A percentile compares a stretch with the other conserved stretches of the same genome.
Conservation (phyloP, 1,140 invertebrate genomes). For the Augochlora pura region DNA sequence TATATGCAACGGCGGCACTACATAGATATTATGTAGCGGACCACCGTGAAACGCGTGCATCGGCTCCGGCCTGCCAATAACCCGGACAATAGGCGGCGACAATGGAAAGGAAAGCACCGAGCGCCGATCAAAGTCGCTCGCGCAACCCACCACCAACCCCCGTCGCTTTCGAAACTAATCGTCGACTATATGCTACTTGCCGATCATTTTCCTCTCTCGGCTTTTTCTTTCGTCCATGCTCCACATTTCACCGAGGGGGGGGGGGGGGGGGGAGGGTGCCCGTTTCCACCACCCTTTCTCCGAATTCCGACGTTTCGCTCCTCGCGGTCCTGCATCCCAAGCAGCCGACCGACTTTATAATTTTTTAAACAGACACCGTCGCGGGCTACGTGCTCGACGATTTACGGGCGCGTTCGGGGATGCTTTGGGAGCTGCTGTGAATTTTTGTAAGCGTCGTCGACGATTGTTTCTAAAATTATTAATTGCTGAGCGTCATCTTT, state of each 20-base stretch:
- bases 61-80: constrained; percentile 25
- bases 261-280: too few relatives aligned
- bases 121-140: constrained; percentile 35
- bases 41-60: neutral
- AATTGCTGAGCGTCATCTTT: too few relatives aligned
- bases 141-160: neutral
- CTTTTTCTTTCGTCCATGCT: neutral
- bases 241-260: neutral
- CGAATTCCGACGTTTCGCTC: too few relatives aligned
- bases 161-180: constrained; percentile 12
- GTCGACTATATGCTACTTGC: constrained; percentile 12
- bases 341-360: too few relatives aligned
- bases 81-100: constrained; percentile 23
- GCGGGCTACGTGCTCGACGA: too few relatives aligned
- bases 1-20: neutral
- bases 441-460: too few relatives aligned
- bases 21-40: neutral
- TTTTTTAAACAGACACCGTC: too few relatives aligned
- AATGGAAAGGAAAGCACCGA: constrained; percentile 15
- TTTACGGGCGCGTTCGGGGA: too few relatives aligned
- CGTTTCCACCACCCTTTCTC: too few relatives aligned
- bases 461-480: too few relatives aligned
- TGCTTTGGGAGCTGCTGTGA: too few relatives aligned
- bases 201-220: neutral
- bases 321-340: too few relatives aligned